Evolutionary conservation across 2,113 vertebrate genomes (phyloP).

Genomic region (Atrichornis clamosus): DNA sequence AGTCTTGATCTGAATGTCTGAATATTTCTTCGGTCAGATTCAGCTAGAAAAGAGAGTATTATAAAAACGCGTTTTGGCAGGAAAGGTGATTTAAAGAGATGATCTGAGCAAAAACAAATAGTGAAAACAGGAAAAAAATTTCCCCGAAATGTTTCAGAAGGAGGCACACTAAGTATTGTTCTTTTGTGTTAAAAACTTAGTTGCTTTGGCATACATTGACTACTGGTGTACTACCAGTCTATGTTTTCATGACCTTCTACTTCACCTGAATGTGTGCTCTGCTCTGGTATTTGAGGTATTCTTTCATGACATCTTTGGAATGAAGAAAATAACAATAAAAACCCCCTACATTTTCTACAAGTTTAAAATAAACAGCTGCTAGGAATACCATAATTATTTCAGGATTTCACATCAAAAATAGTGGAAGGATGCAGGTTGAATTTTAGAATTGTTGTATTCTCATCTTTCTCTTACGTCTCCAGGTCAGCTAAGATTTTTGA

Average conservation of each 20-base stretch:
- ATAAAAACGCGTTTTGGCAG: background rate
- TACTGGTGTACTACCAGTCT: too few relatives aligned
- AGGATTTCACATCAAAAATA: background rate
- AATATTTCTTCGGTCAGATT: background rate
- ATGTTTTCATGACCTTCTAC: background rate
- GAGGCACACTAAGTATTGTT: background rate
- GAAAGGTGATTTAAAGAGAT: background rate
- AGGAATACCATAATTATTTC: background rate
- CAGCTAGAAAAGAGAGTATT: background rate
- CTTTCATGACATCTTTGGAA: background rate
- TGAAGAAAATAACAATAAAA: background rate
- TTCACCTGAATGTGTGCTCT: background rate
- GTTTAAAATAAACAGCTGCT: background rate
- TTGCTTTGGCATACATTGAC: background rate
- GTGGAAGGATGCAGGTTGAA: background rate
- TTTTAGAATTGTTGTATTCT: background rate
- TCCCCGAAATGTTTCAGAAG: background rate
- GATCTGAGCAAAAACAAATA: background rate
- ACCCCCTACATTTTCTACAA: background rate
- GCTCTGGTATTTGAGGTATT: background rate
- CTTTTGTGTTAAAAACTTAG: background rate
- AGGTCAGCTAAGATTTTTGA: background rate
- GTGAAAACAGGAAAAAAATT: fast-evolving
- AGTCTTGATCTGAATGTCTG: background rate
- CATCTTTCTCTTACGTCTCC: background rate